Evolutionary conservation across 2,797 vertebrate species (phyloP).

Genomic region (Odontamblyopus rebecca): DNA sequence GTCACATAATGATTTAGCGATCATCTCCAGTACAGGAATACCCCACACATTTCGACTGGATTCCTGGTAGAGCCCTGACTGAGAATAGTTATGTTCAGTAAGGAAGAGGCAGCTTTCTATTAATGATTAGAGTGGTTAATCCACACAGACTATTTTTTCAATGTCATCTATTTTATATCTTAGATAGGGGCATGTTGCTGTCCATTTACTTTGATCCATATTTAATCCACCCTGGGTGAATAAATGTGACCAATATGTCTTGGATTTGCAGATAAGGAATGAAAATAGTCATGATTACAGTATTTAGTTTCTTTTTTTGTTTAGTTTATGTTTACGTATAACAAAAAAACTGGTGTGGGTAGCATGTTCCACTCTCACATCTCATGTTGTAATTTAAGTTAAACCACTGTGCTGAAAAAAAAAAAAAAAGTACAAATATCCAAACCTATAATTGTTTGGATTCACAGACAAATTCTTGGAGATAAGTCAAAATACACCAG

Average conservation of each 20-base stretch:
- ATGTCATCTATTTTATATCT: constrained; percentile 24
- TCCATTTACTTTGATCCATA: constrained; percentile 33
- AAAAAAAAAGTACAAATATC: neutral
- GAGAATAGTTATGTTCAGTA: constrained; percentile 24
- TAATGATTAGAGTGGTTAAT: constrained; percentile 19
- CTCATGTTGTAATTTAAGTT: too few species aligned
- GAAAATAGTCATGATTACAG: neutral
- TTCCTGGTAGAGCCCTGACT: constrained; percentile 16
- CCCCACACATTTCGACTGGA: constrained; percentile 26
- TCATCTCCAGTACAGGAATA: constrained; percentile 59
- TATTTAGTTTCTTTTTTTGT: neutral
- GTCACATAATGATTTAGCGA: constrained; percentile 68
- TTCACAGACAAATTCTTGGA: neutral
- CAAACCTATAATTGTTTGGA: neutral
- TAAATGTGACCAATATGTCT: constrained; percentile 43
- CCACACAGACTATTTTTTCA: constrained; percentile 24
- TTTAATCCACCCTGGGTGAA: constrained; percentile 50
- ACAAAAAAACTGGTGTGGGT: too few species aligned
- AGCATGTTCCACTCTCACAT: too few species aligned
- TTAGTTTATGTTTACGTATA: neutral
- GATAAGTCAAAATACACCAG: too few species aligned
- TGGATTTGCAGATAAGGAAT: constrained; percentile 31
- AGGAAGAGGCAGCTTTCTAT: constrained; percentile 18
- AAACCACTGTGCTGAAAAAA: too few species aligned
- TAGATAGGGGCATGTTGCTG: constrained; percentile 14